phyloP scores from a whole-genome alignment of 2,797 vertebrate species.

The Carapus acus region DNA sequence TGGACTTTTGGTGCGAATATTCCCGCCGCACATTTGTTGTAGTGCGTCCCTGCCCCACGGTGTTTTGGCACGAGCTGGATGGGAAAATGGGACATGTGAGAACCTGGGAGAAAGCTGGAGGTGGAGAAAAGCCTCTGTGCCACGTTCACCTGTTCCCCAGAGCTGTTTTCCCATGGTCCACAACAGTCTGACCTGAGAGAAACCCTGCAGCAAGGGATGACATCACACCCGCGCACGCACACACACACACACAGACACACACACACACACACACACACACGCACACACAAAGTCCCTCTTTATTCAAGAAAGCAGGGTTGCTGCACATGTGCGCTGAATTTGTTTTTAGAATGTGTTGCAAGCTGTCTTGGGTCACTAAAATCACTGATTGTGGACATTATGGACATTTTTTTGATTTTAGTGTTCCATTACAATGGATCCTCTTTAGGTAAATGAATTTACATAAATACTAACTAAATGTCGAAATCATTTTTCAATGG shows the following conservation, averaged over 20 bases:
- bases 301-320: constrained; percentile 1
- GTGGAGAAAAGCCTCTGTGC: constrained; percentile 58
- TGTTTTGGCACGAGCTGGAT: constrained; percentile 65
- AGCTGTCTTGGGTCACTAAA: too few species aligned
- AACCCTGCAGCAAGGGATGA: constrained; percentile 44
- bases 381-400: too few species aligned
- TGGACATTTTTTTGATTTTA: background rate
- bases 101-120: constrained; percentile 27
- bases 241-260: constrained; percentile 20
- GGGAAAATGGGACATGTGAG: constrained; percentile 61
- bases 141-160: constrained; percentile 75
- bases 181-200: constrained; percentile 59
- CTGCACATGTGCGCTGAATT: background rate
- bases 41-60: constrained; percentile 46
- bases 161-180: constrained; percentile 73
- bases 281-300: constrained; percentile 13
- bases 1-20: too few species aligned
- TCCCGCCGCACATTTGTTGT: background rate
- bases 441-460: too few species aligned
- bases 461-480: background rate
- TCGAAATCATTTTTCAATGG: too few species aligned
- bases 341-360: constrained; percentile 1
- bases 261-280: constrained; percentile 16
- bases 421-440: too few species aligned
- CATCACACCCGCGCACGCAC: constrained; percentile 32